Percentiles rank a stretch among this genome's conserved stretches.
Evolutionary conservation across 2,113 vertebrate species (phyloP).

Genomic region (Amblyornis subalaris): DNA sequence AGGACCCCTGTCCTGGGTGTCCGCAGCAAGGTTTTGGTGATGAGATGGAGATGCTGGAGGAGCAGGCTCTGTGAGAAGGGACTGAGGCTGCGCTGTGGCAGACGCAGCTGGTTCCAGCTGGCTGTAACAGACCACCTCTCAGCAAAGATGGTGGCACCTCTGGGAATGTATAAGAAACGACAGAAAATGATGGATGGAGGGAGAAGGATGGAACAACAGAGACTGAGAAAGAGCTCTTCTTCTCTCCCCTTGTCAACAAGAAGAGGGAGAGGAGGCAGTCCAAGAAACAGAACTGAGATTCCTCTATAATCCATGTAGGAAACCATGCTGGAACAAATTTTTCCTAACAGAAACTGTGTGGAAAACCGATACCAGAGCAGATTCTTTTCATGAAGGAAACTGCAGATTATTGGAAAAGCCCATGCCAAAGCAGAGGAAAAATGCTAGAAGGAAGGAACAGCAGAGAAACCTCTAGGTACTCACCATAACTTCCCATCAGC

Average conservation of each 20-base stretch:
- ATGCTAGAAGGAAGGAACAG: background rate
- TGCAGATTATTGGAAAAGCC: background rate
- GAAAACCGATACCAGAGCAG: background rate
- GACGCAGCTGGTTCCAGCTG: fast-evolving
- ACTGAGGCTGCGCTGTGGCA: background rate
- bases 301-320: fast-evolving
- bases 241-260: background rate
- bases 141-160: fast-evolving
- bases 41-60: background rate
- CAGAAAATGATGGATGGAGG: background rate
- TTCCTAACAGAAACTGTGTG: background rate
- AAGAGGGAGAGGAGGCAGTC: background rate
- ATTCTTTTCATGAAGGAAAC: background rate
- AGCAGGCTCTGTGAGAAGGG: background rate
- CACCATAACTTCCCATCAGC: background rate
- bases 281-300: background rate
- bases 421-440: background rate
- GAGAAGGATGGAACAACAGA: background rate
- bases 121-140: fast-evolving
- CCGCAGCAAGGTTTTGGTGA: background rate
- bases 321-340: background rate
- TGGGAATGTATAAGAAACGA: background rate
- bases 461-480: background rate
- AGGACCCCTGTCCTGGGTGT: background rate
- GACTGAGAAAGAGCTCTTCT: background rate